Evolutionary conservation across 2,888 invertebrate species (phyloP).

Genomic region (Eupithecia inturbata): DNA sequence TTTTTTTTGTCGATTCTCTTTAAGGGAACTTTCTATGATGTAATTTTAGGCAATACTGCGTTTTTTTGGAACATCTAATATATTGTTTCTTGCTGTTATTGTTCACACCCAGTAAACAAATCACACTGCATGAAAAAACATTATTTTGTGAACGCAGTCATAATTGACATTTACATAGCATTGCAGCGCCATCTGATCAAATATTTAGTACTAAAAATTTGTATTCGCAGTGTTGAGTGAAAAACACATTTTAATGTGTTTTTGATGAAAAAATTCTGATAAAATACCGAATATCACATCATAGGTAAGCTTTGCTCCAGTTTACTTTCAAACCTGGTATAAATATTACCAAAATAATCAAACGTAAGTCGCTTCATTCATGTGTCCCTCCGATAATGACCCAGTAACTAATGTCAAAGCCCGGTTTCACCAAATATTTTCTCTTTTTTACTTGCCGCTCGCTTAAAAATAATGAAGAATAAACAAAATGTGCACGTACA

Average conservation of each 20-base stretch:
- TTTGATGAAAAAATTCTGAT: slow-evolving; percentile 79
- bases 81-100: background rate
- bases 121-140: background rate
- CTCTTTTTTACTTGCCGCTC: slow-evolving; percentile 57
- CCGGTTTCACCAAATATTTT: slow-evolving; percentile 75
- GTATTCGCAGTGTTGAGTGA: slow-evolving; percentile 84
- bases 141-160: slow-evolving; percentile 23
- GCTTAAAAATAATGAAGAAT: slow-evolving; percentile 46
- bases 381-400: slow-evolving; percentile 72
- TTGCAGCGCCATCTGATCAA: slow-evolving; percentile 61
- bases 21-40: no score
- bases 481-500: slow-evolving; percentile 33
- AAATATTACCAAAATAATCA: slow-evolving; percentile 43
- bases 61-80: background rate
- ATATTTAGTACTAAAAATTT: slow-evolving; percentile 78
- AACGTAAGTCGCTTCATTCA: slow-evolving; percentile 58
- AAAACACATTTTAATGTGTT: slow-evolving; percentile 81
- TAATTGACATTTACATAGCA: slow-evolving; percentile 19
- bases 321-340: slow-evolving; percentile 38
- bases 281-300: slow-evolving; percentile 74
- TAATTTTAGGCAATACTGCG: background rate
- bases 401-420: slow-evolving; percentile 80
- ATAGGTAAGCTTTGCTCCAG: slow-evolving; percentile 72
- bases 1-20: background rate
- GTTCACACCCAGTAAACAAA: background rate